Evolutionary conservation across 2,113 vertebrate genomes (phyloP).

Genomic region (Phalacrocorax pelagicus): DNA sequence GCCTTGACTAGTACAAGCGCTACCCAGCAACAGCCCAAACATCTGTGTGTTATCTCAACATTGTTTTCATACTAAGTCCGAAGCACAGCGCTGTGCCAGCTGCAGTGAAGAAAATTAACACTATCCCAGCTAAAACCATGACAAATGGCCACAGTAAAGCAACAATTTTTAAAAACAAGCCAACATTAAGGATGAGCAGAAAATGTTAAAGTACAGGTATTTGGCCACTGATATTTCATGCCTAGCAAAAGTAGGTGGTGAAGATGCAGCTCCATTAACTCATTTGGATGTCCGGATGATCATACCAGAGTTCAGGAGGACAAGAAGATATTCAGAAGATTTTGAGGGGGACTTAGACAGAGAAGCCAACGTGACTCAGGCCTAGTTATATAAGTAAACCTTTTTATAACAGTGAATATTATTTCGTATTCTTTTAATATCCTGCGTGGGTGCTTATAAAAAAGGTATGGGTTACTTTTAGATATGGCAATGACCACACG

Average conservation of each 20-base stretch:
- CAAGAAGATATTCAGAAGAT: neutral
- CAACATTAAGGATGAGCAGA: neutral
- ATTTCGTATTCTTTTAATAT: neutral
- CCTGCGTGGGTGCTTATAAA: neutral
- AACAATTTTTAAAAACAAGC: fast-evolving
- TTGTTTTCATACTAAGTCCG: no score
- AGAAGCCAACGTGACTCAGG: neutral
- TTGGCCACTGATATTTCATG: neutral
- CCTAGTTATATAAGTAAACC: neutral
- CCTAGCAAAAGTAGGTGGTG: neutral
- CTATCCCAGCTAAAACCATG: no score
- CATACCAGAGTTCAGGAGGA: neutral
- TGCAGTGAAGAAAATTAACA: no score
- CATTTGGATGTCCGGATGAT: neutral
- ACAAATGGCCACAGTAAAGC: neutral
- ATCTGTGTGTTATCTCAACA: no score
- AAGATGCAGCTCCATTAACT: neutral
- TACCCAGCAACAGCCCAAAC: no score
- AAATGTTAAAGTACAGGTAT: neutral
- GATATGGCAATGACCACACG: neutral
- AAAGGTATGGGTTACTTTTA: neutral
- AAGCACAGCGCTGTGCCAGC: no score
- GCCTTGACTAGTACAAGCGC: no score
- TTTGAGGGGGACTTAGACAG: neutral
- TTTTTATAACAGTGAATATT: neutral